Evolutionary conservation across 2,797 vertebrate genomes (phyloP), one percentile per base, ranked within the genome.

Genomic region (Falco cherrug): DNA sequence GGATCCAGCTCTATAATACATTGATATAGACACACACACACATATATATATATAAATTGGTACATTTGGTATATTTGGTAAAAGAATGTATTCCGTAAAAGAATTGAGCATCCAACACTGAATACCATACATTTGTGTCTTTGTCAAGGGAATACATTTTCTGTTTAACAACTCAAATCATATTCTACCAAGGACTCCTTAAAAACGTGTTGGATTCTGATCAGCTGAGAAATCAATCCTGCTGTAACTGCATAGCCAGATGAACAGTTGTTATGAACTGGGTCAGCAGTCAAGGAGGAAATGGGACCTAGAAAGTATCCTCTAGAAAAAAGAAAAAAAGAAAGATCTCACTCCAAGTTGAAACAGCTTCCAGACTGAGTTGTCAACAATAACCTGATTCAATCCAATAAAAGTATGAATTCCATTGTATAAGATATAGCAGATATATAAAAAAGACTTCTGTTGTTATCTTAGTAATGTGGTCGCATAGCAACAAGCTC

Each of bases 401-500:
- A 87, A 81, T 92, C 50, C 67, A 95, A 94, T 94, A 89, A 90
- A 90, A 84, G 76, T 33, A 89, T 65, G 35, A 92, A 73, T 73
- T 95, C 56, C 8, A 5, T 73, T 77, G 57, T 77, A 26, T 83
- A 84, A 75, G 79, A 95, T 81, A 79, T 14, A 89, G 59, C 69
- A 91, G 95, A 75, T 86, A 91, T 28, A 95, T 88, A 87, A 92
- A 94, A 88, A 87, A 94, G 48, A 94, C 65, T 97, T 93, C 41
- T 31, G 63, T 70, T 89, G 76, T 97, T 97, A 97, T 97, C 96
- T 96, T 87, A 76, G 91, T 81, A 96, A 95, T 78, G 35, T 11
- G 8, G 97, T 97, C 29, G 70, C 98, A 95, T 97, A 98, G 97
- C 97, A 98, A 98, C 97, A 95, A 97, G 85, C 95, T 95, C 92